These are phyloP conservation scores for Micromesistius poutassou DNA, from an alignment of 2,797 vertebrate species.

Conservation along the genomic window DNA sequence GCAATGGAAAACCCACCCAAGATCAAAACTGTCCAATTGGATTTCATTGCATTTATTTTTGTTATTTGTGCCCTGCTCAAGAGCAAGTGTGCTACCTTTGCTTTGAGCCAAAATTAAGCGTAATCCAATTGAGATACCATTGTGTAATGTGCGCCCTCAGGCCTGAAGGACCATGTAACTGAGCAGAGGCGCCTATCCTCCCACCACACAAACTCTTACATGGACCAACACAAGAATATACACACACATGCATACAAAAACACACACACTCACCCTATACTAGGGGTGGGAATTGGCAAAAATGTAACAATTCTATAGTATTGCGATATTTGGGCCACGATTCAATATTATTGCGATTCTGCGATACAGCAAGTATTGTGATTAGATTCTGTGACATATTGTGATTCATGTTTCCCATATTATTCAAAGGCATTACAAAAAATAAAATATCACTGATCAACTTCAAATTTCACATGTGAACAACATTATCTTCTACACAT, in stretches of 20 bases:
- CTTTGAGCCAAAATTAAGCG: neutral
- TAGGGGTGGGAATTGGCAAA: too few relatives aligned
- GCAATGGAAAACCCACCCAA: neutral
- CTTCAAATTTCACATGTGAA: too few relatives aligned
- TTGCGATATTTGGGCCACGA: too few relatives aligned
- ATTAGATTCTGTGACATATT: too few relatives aligned
- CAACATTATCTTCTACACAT: too few relatives aligned
- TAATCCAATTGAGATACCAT: conserved; percentile 13
- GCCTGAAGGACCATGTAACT: conserved; percentile 11
- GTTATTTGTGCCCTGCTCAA: conserved; percentile 2
- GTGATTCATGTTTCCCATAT: too few relatives aligned
- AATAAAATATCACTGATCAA: too few relatives aligned
- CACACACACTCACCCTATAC: neutral
- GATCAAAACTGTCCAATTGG: neutral
- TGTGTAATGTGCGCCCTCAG: conserved; percentile 35
- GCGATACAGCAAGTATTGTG: too few relatives aligned
- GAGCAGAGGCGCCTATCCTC: neutral
- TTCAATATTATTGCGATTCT: too few relatives aligned
- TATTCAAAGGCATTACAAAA: too few relatives aligned
- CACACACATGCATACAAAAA: conserved; percentile 9
- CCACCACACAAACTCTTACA: conserved; percentile 2
- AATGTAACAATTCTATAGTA: too few relatives aligned
- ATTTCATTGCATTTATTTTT: neutral
- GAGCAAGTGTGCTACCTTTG: neutral
- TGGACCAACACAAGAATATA: neutral